Conservation (phyloP, 2,797 vertebrate genomes). For the Rhabdophis nuchalis region DNA sequence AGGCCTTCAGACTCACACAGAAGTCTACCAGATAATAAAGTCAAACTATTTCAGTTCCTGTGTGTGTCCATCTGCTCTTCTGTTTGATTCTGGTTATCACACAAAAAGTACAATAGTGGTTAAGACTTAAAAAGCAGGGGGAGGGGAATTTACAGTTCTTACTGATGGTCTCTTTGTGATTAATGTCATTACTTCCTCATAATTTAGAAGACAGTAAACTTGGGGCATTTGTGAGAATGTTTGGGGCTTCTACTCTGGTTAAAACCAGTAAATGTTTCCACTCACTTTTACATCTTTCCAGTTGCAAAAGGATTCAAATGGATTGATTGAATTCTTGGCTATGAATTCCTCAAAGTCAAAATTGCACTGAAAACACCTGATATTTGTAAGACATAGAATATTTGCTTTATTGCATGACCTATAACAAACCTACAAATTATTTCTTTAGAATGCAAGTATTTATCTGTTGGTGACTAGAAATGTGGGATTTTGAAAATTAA, state of each 20-base stretch:
- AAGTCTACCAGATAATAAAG: conserved; percentile 76
- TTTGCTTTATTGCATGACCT: conserved; percentile 16
- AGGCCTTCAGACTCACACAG: conserved; percentile 67
- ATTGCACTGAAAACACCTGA: neutral
- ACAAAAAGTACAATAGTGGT: conserved; percentile 59
- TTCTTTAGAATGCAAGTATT: neutral
- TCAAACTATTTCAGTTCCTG: conserved; percentile 85
- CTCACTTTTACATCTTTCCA: neutral
- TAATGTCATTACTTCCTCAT: conserved; percentile 53
- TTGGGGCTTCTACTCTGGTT: conserved; percentile 5
- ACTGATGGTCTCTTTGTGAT: conserved; percentile 30
- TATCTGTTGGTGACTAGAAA: neutral
- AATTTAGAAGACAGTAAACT: conserved; percentile 69
- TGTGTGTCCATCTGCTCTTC: conserved; percentile 74
- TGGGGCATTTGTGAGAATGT: conserved; percentile 37
- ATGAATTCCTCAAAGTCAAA: neutral
- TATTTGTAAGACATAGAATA: conserved; percentile 8
- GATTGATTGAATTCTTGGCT: neutral
- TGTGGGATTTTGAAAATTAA: neutral
- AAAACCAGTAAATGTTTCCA: conserved; percentile 22
- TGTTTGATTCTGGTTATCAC: conserved; percentile 75
- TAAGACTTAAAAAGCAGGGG: conserved; percentile 47
- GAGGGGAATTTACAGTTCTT: conserved; percentile 38
- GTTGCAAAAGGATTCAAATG: conserved; percentile 1
- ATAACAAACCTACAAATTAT: neutral